phyloP scores from a whole-genome alignment of 1,140 invertebrate genomes.

The Phenacoccus solenopsis region DNA sequence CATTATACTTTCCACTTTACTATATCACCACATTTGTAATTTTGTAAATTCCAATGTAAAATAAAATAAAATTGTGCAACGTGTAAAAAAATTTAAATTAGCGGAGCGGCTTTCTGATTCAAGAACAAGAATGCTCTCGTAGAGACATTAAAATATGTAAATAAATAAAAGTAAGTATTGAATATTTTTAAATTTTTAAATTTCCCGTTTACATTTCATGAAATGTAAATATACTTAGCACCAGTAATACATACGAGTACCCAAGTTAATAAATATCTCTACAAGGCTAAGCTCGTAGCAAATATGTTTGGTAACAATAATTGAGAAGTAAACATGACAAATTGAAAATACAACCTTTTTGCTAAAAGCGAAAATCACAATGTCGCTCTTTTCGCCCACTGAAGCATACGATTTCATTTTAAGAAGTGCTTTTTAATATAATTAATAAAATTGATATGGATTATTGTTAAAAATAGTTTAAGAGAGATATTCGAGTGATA shows the following conservation, averaged over 20 bases:
- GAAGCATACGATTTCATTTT: not conserved
- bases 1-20: not conserved
- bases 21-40: not conserved
- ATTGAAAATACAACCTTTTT: not conserved
- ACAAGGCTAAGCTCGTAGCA: not conserved
- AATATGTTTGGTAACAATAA: constrained; percentile 3
- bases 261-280: too few relatives aligned
- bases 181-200: not conserved
- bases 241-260: too few relatives aligned
- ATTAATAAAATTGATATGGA: too few relatives aligned
- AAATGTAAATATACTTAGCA: not conserved
- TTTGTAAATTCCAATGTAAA: too few relatives aligned
- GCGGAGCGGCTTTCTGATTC: not conserved
- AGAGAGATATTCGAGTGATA: too few relatives aligned
- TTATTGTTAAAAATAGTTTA: too few relatives aligned
- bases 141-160: not conserved
- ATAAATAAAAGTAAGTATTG: not conserved
- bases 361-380: too few relatives aligned
- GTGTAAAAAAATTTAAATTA: not conserved
- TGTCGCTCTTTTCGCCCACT: too few relatives aligned
- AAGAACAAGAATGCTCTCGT: not conserved
- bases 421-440: too few relatives aligned
- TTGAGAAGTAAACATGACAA: not conserved
- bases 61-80: not conserved
- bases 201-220: not conserved